phyloP scores from a whole-genome alignment of 2,113 vertebrate genomes.

The Sisor rabdophorus region DNA sequence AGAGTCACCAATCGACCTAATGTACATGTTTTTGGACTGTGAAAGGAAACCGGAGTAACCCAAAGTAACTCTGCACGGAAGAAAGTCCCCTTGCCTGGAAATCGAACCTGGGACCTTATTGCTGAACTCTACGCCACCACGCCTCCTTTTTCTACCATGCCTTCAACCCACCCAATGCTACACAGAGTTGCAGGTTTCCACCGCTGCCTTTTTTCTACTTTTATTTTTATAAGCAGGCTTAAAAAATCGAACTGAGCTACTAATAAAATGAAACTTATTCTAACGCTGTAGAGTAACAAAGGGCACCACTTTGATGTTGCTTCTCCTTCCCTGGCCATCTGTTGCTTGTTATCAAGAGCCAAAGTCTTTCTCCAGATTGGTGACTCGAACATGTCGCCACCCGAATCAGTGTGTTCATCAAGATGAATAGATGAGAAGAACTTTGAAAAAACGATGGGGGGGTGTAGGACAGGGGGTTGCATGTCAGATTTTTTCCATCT shows the following conservation, averaged over 20 bases:
- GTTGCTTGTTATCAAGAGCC: conserved; percentile 36
- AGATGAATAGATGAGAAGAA: background rate
- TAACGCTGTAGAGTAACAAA: conserved; percentile 9
- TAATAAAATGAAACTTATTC: conserved; percentile 9
- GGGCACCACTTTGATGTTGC: background rate
- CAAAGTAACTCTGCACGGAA: too few species aligned
- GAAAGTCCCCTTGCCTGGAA: too few species aligned
- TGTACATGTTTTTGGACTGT: too few species aligned
- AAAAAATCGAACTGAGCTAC: background rate
- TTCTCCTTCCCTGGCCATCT: conserved; percentile 23
- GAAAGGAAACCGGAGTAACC: too few species aligned
- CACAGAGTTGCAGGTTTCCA: conserved; percentile 15
- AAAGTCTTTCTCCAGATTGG: conserved; percentile 15
- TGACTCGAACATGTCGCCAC: conserved; percentile 9
- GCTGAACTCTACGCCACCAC: too few species aligned
- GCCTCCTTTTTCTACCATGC: too few species aligned
- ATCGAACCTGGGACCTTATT: too few species aligned
- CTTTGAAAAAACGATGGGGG: background rate
- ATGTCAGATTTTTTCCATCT: background rate
- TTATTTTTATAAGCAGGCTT: background rate
- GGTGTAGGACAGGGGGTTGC: background rate
- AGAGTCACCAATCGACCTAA: too few species aligned
- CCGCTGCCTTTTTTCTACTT: background rate
- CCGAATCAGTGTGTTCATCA: conserved; percentile 17
- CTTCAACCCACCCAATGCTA: background rate